Evolutionary conservation across 35 echinoderm and acorn worm species (phyloP), one percentile per base, ranked within the genome.

Genomic region (Apostichopus californicus): DNA sequence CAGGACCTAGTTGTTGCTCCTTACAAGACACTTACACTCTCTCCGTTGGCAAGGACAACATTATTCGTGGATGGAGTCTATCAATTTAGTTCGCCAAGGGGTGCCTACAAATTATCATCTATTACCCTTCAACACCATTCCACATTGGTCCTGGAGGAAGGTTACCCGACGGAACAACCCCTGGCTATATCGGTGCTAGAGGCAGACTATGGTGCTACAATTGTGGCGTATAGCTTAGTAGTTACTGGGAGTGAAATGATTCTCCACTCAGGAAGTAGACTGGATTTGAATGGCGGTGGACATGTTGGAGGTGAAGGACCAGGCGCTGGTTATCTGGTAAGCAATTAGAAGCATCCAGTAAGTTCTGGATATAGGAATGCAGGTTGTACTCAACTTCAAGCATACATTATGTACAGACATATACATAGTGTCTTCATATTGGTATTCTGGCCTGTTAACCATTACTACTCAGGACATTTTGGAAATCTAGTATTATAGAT

Each of bases 281-380:
- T 98, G 80, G 53, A 93, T 73, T 85, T 98, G 46, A 92, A 83
- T 64, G 96, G 96, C 60, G 96, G 96, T 81, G 94, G 96, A 56
- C 59, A 66, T 77, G 17, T 0, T 17, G 59, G 55, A 57, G 79
- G 58, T 12, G 81, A 82, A 75, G 96, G 96, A 66, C 88, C 56
- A 13, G 96, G 93, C 58, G 94, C 94, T 25, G 96, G 94, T 6
- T 71, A 77, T 83, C 22, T 60, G 73, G 94, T 98, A 89, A 46
- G 34, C 34, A 46, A 3, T 4, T 46, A 0, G 3, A 46, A 46
- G 34, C 34, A 46, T 46, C 34, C 34, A 46, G 34, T 46, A 46
- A 46, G 34, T 46, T 0, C 34, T 46, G 34, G 34, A 46, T 46
- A 46, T 46, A 46, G 34, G 34, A 46, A 46, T 46, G 34, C 34